Evolutionary conservation across 1,140 invertebrate genomes (phyloP).

Genomic region (Nasonia vitripennis): DNA sequence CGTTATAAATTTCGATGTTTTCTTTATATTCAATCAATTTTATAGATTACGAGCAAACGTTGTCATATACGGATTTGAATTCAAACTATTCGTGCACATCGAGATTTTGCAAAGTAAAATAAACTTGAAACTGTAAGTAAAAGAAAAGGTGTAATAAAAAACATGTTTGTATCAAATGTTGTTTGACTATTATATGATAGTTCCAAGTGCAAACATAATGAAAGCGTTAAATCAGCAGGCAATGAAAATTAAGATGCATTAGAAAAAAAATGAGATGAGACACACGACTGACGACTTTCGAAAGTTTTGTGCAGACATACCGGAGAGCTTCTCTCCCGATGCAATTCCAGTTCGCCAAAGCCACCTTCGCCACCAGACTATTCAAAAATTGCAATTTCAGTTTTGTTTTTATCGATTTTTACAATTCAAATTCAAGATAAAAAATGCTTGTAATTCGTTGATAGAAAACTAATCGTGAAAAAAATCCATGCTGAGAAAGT

Average conservation of each 20-base stretch:
- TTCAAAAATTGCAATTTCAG: slow-evolving; percentile 59
- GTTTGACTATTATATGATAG: neutral
- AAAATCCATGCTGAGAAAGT: slow-evolving; percentile 29
- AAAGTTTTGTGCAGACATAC: slow-evolving; percentile 66
- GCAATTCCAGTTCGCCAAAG: slow-evolving; percentile 71
- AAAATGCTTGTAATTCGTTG: slow-evolving; percentile 2
- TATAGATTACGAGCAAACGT: neutral
- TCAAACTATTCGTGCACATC: neutral
- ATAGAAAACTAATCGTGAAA: slow-evolving; percentile 4
- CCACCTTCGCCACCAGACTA: slow-evolving; percentile 74
- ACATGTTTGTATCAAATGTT: neutral
- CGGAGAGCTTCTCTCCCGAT: slow-evolving; percentile 70
- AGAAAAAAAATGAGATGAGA: slow-evolving; percentile 39
- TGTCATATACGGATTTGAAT: neutral
- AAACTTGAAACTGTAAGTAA: neutral
- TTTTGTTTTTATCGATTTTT: slow-evolving; percentile 27
- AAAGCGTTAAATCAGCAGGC: neutral
- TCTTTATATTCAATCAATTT: neutral
- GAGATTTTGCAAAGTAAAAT: neutral
- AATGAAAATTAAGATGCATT: neutral
- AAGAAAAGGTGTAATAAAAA: neutral
- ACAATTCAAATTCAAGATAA: slow-evolving; percentile 4
- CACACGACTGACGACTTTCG: slow-evolving; percentile 43
- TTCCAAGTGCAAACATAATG: slow-evolving; percentile 11
- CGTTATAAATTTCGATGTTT: neutral